Evolutionary conservation across 1,140 invertebrate species (phyloP).

Genomic region (Drosophila nebulosa): DNA sequence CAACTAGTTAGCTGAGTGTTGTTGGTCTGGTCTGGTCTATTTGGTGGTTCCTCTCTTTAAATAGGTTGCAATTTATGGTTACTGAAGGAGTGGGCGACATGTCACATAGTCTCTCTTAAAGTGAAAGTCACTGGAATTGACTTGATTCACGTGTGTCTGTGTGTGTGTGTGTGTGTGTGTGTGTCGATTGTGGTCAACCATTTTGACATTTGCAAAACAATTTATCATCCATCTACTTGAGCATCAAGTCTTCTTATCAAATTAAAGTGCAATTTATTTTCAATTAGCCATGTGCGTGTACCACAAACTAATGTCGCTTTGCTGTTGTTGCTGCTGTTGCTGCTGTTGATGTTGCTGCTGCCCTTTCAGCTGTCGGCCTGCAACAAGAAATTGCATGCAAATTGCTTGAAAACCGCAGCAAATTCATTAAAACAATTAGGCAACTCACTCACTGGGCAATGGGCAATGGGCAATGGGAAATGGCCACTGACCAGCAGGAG

Average conservation of each 20-base stretch:
- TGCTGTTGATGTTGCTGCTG: neutral
- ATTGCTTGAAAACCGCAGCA: constrained; percentile 71
- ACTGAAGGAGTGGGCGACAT: neutral
- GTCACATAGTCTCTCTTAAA: constrained; percentile 4
- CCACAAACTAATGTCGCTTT: constrained; percentile 8
- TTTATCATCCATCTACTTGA: constrained; percentile 54
- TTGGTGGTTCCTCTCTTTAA: constrained; percentile 36
- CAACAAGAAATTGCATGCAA: constrained; percentile 74
- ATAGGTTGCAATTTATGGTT: constrained; percentile 75
- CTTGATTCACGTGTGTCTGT: neutral
- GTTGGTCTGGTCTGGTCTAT: neutral
- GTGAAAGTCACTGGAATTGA: constrained; percentile 35
- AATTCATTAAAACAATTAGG: constrained; percentile 79
- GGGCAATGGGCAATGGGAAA: neutral
- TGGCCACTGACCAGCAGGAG: neutral
- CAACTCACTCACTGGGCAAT: constrained; percentile 45
- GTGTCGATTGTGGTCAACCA: constrained; percentile 48
- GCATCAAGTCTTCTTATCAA: constrained; percentile 44
- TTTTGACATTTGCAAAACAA: constrained; percentile 59
- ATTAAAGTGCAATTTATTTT: constrained; percentile 79
- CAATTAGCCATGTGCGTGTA: constrained; percentile 76
- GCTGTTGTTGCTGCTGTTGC: neutral
- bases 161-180: constrained; percentile 10
- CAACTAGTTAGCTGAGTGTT: no score
- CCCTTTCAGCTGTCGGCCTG: constrained; percentile 28